Evolutionary conservation across 1,140 invertebrate genomes (phyloP).

Genomic region (Sweltsa coloradensis): DNA sequence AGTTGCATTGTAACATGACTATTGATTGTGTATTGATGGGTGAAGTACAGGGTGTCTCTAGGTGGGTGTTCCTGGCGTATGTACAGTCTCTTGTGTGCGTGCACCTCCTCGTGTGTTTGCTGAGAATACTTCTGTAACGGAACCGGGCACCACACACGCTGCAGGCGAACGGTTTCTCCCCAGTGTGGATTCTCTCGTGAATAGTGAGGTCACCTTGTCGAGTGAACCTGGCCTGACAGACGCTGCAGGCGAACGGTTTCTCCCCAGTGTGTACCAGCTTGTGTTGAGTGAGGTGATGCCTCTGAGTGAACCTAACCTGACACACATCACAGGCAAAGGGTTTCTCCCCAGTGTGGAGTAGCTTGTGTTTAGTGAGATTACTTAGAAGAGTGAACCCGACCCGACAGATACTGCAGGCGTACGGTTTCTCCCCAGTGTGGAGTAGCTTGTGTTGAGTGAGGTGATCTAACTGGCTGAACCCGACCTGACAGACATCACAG

Average conservation of each 20-base stretch:
- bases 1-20: too few species aligned
- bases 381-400: conserved; percentile 7
- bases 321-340: conserved; percentile 64
- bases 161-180: conserved; percentile 6
- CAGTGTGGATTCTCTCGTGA: conserved; percentile 8
- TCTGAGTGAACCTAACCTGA: conserved; percentile 34
- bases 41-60: too few species aligned
- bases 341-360: conserved; percentile 49
- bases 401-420: conserved; percentile 10
- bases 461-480: neutral
- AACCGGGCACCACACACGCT: conserved; percentile 3
- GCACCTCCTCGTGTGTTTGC: neutral
- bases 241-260: conserved; percentile 11
- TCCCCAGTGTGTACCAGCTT: conserved; percentile 31
- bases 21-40: too few species aligned
- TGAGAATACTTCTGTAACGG: neutral
- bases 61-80: too few species aligned
- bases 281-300: conserved; percentile 19
- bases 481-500: conserved; percentile 3
- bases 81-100: too few species aligned
- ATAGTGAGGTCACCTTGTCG: neutral
- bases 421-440: conserved; percentile 13
- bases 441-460: conserved; percentile 5
- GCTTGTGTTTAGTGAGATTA: conserved; percentile 19
- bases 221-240: conserved; percentile 18